Conservation (phyloP, 1,140 invertebrate species). For the Sinonovacula constricta region DNA sequence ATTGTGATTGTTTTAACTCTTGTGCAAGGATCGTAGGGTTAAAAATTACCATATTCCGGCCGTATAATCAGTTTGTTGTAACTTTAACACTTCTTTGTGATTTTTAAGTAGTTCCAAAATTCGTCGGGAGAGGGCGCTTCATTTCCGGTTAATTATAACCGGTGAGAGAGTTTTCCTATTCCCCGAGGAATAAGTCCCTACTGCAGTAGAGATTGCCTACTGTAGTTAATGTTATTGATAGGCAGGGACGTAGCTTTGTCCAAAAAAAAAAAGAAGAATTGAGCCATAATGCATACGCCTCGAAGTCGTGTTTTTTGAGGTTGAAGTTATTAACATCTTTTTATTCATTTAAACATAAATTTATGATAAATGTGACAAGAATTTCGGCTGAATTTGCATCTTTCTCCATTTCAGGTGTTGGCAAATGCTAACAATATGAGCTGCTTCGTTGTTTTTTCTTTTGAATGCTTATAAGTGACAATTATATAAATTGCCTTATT, state of each 20-base stretch:
- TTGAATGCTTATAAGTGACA: no score
- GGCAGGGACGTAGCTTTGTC: background rate
- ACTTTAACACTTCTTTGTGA: slow-evolving; percentile 16
- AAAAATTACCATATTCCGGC: background rate
- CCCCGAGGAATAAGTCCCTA: background rate
- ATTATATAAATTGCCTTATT: no score
- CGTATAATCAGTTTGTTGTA: background rate
- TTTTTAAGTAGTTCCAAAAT: slow-evolving; percentile 2
- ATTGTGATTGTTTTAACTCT: background rate
- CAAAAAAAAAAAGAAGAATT: background rate
- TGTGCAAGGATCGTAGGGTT: background rate
- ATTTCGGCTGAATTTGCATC: no score
- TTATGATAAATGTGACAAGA: no score
- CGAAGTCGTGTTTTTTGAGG: no score
- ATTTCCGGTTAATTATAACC: slow-evolving; percentile 34
- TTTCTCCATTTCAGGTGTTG: no score
- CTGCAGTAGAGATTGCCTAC: background rate
- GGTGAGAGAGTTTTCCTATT: slow-evolving; percentile 7
- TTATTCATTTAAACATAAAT: no score
- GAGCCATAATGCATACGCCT: no score
- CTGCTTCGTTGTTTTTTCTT: no score
- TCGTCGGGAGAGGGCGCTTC: slow-evolving; percentile 4
- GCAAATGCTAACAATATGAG: no score
- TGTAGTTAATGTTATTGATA: background rate
- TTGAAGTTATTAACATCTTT: no score